Evolutionary conservation across 2,888 invertebrate genomes (phyloP).

Genomic region (Melipona bicolor): DNA sequence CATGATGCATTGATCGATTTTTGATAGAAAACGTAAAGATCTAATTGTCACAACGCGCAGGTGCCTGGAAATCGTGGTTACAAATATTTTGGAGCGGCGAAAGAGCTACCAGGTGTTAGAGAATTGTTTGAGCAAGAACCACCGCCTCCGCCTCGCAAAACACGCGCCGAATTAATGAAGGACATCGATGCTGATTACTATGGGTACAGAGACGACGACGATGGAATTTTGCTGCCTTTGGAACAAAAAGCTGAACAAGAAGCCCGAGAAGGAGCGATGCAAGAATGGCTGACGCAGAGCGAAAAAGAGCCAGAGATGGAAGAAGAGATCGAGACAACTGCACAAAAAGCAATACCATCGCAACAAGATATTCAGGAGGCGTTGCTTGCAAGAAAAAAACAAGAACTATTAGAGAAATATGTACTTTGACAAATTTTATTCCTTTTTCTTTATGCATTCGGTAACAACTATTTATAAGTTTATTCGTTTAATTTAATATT

Average conservation of each 20-base stretch:
- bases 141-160: constrained; percentile 94
- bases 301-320: constrained; percentile 86
- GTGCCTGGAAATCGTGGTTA: constrained; percentile 99
- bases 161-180: constrained; percentile 98
- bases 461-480: constrained; percentile 80
- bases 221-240: constrained; percentile 95
- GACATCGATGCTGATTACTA: constrained; percentile 99
- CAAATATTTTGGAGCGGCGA: constrained; percentile 99
- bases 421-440: constrained; percentile 79
- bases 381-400: constrained; percentile 94
- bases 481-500: constrained; percentile 77
- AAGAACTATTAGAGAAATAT: constrained; percentile 95
- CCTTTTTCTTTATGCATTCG: constrained; percentile 43
- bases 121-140: constrained; percentile 99
- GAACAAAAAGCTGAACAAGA: constrained; percentile 92
- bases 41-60: constrained; percentile 58
- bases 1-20: background rate
- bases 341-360: constrained; percentile 96
- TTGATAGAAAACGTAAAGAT: background rate
- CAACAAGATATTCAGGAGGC: constrained; percentile 98
- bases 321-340: constrained; percentile 87
- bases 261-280: constrained; percentile 87
- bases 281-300: constrained; percentile 90
- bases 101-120: constrained; percentile 98
- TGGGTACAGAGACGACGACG: constrained; percentile 99